phyloP scores from a whole-genome alignment of 2,888 invertebrate species.

The Troides aeacus region DNA sequence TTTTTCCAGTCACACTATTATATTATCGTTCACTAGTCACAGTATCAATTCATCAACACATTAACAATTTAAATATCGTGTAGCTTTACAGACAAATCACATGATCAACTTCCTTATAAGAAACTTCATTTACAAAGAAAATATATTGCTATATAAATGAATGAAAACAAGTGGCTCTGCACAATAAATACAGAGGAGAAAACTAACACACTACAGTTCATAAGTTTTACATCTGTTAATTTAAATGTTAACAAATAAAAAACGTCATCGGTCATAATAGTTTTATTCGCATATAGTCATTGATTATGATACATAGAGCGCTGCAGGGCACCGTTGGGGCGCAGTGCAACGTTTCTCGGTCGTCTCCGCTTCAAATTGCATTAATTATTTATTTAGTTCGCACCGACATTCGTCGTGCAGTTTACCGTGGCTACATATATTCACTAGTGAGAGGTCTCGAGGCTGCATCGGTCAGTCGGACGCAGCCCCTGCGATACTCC shows the following conservation, averaged over 20 bases:
- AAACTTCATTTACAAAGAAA: conserved; percentile 13
- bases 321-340: conserved; percentile 55
- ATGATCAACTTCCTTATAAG: conserved; percentile 7
- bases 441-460: conserved; percentile 77
- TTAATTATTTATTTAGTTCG: conserved; percentile 74
- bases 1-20: conserved; percentile 6
- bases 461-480: conserved; percentile 66
- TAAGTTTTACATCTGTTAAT: conserved; percentile 11
- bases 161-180: not conserved
- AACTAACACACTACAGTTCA: conserved; percentile 5
- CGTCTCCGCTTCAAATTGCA: conserved; percentile 68
- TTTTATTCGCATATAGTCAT: conserved; percentile 79
- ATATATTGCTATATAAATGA: not conserved
- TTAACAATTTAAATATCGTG: conserved; percentile 12
- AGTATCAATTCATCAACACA: conserved; percentile 2
- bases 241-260: conserved; percentile 35
- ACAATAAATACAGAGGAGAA: not conserved
- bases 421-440: conserved; percentile 70
- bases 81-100: conserved; percentile 17
- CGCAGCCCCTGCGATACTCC: conserved; percentile 55
- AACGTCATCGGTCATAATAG: conserved; percentile 66
- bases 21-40: conserved; percentile 14
- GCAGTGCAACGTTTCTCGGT: conserved; percentile 51
- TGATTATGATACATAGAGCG: conserved; percentile 79
- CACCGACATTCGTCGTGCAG: conserved; percentile 70